Base-by-base conservation (phyloP, 2,113 vertebrate genomes). In the Barnardius zonarius region DNA sequence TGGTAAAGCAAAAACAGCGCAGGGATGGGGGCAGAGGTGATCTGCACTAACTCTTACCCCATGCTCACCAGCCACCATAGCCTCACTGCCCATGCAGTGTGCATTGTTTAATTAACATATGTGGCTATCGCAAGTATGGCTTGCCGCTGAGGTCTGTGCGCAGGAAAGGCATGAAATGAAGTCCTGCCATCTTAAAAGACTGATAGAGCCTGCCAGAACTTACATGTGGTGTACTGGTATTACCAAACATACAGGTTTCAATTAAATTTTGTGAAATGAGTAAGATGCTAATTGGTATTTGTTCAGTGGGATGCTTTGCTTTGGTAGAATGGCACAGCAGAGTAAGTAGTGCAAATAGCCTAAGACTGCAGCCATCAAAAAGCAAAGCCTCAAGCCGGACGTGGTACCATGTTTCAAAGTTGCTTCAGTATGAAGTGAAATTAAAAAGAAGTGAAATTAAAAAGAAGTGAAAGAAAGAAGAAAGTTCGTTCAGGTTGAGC, bases 401-500 rank as follows among this genome's bases (percentile, higher is more conserved):
- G 31, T n/a, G 43, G 39, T 39, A 8, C 18, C 1, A 5, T 2
- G 1, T 51, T 83, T 49, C 22, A 3, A 9, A 73, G 48, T 43
- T 64, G 22, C 25, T 80, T 46, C 22, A 1, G 62, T 25, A 0
- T 0, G 16, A 83, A 20, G 57, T 61, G 68, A 59, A 39, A 48
- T 35, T 8, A 11, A 11, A 41, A 30, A 9, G 16, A 83, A 20
- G 57, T 61, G 68, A 59, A 39, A 48, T 35, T 8, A 11, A 11
- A 41, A 30, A 10, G 39, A 39, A 39, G 22, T 24, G 33, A 31
- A 30, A 13, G 7, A n/a, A 46, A 57, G 41, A 31, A 49, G 66
- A 7, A 70, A 5, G 33, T 0, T 0, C 0, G 4, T 28, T 62
- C 30, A 52, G 61, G 54, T 57, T 44, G 1, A 4, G 74, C 23